Evolutionary conservation across 2,888 invertebrate genomes (phyloP), one percentile per base, ranked within the genome.

Genomic region (Epistrophe grossulariae): DNA sequence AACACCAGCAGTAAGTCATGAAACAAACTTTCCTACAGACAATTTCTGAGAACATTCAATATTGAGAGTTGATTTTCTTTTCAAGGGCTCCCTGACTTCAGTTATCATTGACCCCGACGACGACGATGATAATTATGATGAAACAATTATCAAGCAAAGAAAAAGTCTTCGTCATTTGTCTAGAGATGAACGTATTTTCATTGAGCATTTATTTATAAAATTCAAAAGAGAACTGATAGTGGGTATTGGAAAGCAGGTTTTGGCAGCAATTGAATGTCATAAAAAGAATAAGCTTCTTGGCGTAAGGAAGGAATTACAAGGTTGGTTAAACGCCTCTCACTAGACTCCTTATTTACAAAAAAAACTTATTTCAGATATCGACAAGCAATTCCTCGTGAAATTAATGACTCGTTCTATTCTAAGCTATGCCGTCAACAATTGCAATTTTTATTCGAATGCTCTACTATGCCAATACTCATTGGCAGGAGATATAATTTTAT

Each of bases 191-290:
- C 88, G 90, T n/a, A 90, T 93, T 4, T 93, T 91, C 43, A 90
- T 92, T 4, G 93, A 92, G 50, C 92, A 93, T 76, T 90, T 90
- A 57, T 88, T 92, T 62, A 91, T 91, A 8, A 92, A 91, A 88
- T 93, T 93, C 45, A 93, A 92, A 81, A 90, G 91, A 6, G 90
- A 91, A 11, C 71, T 93, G 24, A 88, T 92, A 17, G 90, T 92
- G 0, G 93, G 92, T 4, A 88, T 93, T 43, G 91, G 91, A 24
- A 90, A 90, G 43, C 89, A 90, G 59, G 92, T 93, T 2, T 90
- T 92, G 79, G 89, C 90, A 2, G 91, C 92, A 35, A 91, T 93
- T 50, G 90, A 91, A 64, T 91, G 91, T 45, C 91, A 91, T 72
- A 90, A 90, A 52, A 90, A 91, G 19, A 90, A 91, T 60, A 91